Evolutionary conservation across 2,113 vertebrate species (phyloP).

Genomic region (Microcebus lehilahytsara): DNA sequence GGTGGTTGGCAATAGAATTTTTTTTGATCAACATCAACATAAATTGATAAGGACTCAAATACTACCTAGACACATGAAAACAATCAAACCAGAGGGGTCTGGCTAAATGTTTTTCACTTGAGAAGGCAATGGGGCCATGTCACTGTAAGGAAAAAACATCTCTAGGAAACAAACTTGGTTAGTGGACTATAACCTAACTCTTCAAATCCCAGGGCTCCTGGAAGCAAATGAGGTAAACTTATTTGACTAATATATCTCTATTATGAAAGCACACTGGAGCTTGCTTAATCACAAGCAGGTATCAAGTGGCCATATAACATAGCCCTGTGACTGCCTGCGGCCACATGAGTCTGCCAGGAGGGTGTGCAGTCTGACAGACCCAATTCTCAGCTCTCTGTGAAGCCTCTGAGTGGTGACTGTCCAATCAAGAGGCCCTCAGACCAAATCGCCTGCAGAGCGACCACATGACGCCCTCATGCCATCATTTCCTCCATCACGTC

Average conservation of each 20-base stretch:
- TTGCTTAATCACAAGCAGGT: constrained; percentile 3
- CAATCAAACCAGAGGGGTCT: neutral
- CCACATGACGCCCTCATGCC: neutral
- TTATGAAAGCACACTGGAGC: constrained; percentile 33
- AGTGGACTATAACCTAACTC: constrained; percentile 29
- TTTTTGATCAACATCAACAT: constrained; percentile 1
- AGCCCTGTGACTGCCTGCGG: neutral
- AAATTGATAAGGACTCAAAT: neutral
- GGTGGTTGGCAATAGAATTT: neutral
- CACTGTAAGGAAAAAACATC: constrained; percentile 26
- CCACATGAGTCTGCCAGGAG: neutral
- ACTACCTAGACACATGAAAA: neutral
- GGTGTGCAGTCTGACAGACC: neutral
- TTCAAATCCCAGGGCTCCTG: neutral
- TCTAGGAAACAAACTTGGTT: constrained; percentile 49
- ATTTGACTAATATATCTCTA: neutral
- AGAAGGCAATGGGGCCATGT: constrained; percentile 45
- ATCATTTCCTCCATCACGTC: neutral
- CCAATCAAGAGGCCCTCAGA: neutral
- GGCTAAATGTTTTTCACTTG: constrained; percentile 30
- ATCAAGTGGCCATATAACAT: neutral
- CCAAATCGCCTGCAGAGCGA: neutral
- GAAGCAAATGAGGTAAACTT: constrained; percentile 33
- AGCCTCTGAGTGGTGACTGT: neutral
- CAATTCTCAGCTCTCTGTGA: neutral